Evolutionary conservation across 2,797 vertebrate genomes (phyloP).

Genomic region (Otus scops): DNA sequence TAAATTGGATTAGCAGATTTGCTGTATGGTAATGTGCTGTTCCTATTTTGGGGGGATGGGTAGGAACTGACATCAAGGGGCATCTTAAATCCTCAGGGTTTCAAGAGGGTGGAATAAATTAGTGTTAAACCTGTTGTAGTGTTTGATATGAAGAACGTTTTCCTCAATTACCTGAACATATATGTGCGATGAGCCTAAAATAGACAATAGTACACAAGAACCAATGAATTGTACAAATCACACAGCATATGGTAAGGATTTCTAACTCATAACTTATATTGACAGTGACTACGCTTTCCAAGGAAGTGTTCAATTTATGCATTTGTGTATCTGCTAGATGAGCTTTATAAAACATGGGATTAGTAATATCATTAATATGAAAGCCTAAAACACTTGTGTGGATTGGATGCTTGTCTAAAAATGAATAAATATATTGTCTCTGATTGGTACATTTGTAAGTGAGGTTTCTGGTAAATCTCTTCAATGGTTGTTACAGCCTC

Average conservation of each 20-base stretch:
- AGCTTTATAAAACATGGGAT: constrained; percentile 26
- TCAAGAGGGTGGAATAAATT: constrained; percentile 31
- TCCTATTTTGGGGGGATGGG: constrained; percentile 11
- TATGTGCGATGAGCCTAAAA: constrained; percentile 88
- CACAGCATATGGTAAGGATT: constrained; percentile 86
- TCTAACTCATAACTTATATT: not conserved
- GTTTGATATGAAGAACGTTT: constrained; percentile 35
- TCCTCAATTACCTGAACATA: constrained; percentile 83
- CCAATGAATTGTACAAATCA: constrained; percentile 89
- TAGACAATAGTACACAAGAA: constrained; percentile 92
- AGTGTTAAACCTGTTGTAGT: constrained; percentile 20
- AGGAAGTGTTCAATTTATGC: not conserved
- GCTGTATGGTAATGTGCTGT: constrained; percentile 34
- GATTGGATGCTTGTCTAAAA: constrained; percentile 27
- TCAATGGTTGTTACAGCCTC: not conserved
- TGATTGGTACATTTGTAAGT: not conserved
- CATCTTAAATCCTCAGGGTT: constrained; percentile 5
- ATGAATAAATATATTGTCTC: not conserved
- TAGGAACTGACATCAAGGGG: constrained; percentile 16
- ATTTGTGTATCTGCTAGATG: not conserved
- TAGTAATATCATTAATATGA: not conserved
- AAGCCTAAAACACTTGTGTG: not conserved
- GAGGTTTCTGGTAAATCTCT: constrained; percentile 42
- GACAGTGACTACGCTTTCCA: not conserved
- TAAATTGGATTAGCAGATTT: constrained; percentile 65